phyloP scores from a whole-genome alignment of 1,140 invertebrate species.

The Papilio xuthus region DNA sequence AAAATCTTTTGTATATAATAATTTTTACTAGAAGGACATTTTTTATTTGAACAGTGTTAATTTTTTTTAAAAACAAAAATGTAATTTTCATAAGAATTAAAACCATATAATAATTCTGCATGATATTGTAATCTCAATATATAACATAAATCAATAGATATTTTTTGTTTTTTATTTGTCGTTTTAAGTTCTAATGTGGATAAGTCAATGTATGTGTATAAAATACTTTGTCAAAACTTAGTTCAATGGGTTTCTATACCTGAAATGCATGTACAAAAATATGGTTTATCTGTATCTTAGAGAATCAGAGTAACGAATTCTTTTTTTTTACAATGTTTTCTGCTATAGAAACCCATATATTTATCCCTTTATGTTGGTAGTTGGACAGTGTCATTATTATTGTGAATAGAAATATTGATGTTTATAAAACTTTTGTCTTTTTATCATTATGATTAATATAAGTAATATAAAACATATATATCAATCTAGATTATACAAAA shows the following conservation, averaged over 20 bases:
- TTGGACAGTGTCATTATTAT: constrained; percentile 6
- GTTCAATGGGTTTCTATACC: not conserved
- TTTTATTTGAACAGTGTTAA: not conserved
- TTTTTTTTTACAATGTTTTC: not conserved
- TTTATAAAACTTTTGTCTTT: constrained; percentile 11
- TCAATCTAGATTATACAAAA: constrained; percentile 47
- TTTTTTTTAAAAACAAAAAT: not conserved
- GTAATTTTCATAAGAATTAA: not conserved
- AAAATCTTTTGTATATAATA: not conserved
- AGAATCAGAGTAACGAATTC: not conserved
- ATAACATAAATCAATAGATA: not conserved
- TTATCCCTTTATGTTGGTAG: not conserved
- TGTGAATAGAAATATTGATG: not conserved
- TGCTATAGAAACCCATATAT: not conserved
- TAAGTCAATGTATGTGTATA: not conserved
- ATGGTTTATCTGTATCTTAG: not conserved
- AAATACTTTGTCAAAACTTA: not conserved
- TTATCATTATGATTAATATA: constrained; percentile 32
- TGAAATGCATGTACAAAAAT: not conserved
- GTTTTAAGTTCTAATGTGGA: not conserved
- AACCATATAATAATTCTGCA: not conserved
- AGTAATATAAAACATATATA: constrained; percentile 22
- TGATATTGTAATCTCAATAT: not conserved
- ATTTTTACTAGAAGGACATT: not conserved
- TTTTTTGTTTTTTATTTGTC: not conserved